These are phyloP conservation scores for Noctua janthina DNA, from an alignment of 2,888 invertebrate genomes.

Conservation along the genomic window DNA sequence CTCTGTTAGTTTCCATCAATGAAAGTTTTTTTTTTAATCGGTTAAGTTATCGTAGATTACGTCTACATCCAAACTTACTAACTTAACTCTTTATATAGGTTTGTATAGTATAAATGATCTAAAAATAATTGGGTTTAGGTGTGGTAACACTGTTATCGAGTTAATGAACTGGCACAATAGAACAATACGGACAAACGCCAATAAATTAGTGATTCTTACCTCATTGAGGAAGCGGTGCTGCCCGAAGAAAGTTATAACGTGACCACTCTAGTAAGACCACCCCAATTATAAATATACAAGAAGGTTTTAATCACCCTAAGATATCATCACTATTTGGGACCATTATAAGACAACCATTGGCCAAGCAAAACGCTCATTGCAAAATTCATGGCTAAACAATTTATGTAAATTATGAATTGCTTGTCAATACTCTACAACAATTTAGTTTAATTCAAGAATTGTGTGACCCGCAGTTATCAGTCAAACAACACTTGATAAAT, in stretches of 20 bases:
- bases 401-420: conserved; percentile 5
- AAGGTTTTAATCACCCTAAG: neutral
- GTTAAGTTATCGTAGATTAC: neutral
- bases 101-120: conserved; percentile 4
- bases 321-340: neutral
- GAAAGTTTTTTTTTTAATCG: neutral
- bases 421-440: neutral
- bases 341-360: neutral
- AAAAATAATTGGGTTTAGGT: conserved; percentile 42
- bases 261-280: conserved; percentile 71
- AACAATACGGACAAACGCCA: conserved; percentile 72
- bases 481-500: conserved; percentile 25
- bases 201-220: conserved; percentile 77
- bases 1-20: neutral
- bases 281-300: conserved; percentile 30
- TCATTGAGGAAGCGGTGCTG: conserved; percentile 70
- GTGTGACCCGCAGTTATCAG: conserved; percentile 22
- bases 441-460: neutral
- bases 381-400: neutral
- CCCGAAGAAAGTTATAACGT: conserved; percentile 69
- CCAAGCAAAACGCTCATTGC: neutral
- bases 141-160: conserved; percentile 65
- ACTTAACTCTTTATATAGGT: no score
- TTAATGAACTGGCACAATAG: conserved; percentile 75
- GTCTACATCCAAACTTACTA: neutral